Evolutionary conservation across 2,113 vertebrate genomes (phyloP).

Genomic region (Benthochromis sp.): DNA sequence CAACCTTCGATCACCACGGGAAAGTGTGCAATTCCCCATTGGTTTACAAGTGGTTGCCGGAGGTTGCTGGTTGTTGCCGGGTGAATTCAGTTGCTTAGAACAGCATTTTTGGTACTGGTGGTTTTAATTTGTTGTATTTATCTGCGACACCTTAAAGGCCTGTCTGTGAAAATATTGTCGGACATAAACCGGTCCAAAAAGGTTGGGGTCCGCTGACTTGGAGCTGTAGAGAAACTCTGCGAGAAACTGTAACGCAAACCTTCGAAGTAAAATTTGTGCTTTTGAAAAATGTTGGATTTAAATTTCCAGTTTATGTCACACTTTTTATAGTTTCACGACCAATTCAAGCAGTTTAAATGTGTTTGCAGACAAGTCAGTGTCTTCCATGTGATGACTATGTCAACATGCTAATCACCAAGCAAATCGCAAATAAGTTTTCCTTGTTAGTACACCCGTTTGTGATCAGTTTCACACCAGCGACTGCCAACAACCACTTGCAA

Average conservation of each 20-base stretch:
- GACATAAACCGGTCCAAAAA: neutral
- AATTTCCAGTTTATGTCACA: neutral
- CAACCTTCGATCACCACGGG: fast-evolving
- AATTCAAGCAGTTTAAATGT: neutral
- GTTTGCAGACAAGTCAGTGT: neutral
- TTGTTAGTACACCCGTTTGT: neutral
- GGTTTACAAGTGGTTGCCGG: neutral
- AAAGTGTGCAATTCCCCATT: neutral
- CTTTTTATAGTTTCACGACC: neutral
- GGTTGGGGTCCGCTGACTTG: neutral
- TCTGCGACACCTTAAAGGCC: fast-evolving
- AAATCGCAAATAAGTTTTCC: neutral
- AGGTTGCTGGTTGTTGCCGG: neutral
- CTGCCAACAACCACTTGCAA: neutral
- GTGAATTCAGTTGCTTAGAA: neutral
- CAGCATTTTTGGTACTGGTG: neutral
- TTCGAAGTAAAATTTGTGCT: neutral
- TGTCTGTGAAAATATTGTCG: neutral
- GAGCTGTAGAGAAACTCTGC: neutral
- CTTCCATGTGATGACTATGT: neutral
- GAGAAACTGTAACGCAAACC: neutral
- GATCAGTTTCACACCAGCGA: neutral
- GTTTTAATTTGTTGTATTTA: neutral
- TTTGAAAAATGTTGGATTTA: neutral
- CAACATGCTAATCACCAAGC: neutral